These are phyloP conservation scores for Anas bernieri DNA, from an alignment of 2,797 vertebrate species.

Conservation along the genomic window DNA sequence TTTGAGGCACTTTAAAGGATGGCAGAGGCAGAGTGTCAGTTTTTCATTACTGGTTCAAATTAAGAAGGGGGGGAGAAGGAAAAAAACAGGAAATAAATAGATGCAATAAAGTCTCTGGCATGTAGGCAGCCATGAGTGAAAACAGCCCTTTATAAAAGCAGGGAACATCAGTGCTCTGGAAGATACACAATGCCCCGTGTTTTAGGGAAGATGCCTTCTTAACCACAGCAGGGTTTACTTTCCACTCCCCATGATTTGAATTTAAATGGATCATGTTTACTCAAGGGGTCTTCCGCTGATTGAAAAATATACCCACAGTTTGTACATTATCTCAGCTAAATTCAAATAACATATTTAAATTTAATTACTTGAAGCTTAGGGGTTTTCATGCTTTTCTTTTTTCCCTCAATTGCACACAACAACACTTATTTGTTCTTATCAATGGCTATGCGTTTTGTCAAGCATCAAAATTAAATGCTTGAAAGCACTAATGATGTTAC, in stretches of 20 bases:
- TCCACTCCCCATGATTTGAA: conserved; percentile 55
- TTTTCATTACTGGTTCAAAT: conserved; percentile 72
- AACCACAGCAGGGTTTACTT: conserved; percentile 36
- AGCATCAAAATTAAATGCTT: conserved; percentile 80
- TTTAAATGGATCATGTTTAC: conserved; percentile 67
- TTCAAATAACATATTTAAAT: conserved; percentile 77
- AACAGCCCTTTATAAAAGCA: conserved; percentile 52
- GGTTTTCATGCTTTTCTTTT: conserved; percentile 67
- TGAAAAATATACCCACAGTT: conserved; percentile 69
- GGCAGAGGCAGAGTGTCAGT: conserved; percentile 24
- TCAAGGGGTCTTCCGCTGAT: conserved; percentile 61
- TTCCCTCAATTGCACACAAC: conserved; percentile 53
- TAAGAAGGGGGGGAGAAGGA: neutral
- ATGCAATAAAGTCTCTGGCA: conserved; percentile 65
- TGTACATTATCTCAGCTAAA: conserved; percentile 70
- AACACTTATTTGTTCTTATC: conserved; percentile 73
- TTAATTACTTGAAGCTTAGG: conserved; percentile 77
- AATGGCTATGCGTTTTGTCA: conserved; percentile 76
- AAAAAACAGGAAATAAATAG: conserved; percentile 71
- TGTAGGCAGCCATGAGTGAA: conserved; percentile 64
- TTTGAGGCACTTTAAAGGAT: conserved; percentile 43
- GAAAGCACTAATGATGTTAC: conserved; percentile 78
- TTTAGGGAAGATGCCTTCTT: conserved; percentile 44
- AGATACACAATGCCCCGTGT: conserved; percentile 23
- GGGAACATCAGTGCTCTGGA: conserved; percentile 13